A percentile compares a stretch with the other conserved stretches of the same genome.
Evolutionary conservation across 2,888 invertebrate species (phyloP).

Genomic region (Syritta pipiens): DNA sequence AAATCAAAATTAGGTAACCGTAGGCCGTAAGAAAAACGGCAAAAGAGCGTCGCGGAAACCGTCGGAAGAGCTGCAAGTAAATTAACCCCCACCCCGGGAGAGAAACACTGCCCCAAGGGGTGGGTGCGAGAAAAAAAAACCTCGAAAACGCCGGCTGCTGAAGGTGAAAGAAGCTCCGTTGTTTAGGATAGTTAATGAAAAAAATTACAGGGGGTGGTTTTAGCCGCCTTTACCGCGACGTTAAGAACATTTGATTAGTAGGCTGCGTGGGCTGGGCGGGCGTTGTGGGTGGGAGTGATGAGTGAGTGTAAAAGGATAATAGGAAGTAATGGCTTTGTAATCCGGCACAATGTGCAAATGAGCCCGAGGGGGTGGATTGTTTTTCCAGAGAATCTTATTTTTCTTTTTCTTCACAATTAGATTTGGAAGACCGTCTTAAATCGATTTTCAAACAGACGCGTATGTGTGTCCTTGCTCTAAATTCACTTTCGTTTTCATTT

Average conservation of each 20-base stretch:
- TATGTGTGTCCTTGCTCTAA: slow-evolving; percentile 41
- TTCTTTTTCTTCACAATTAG: too few species aligned
- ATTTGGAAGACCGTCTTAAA: too few species aligned
- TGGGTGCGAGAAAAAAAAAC: neutral
- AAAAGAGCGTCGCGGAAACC: slow-evolving; percentile 9
- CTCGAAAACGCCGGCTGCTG: neutral
- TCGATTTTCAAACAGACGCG: slow-evolving; percentile 32
- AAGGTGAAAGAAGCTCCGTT: slow-evolving; percentile 28
- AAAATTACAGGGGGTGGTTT: slow-evolving; percentile 48
- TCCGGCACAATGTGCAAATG: slow-evolving; percentile 51
- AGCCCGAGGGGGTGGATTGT: neutral
- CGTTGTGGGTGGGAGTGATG: slow-evolving; percentile 28
- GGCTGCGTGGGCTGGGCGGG: neutral
- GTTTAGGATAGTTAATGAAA: slow-evolving; percentile 59
- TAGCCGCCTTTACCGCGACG: slow-evolving; percentile 31
- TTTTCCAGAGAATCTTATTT: neutral
- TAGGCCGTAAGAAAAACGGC: slow-evolving; percentile 22
- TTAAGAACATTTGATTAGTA: slow-evolving; percentile 62
- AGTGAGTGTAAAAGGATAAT: slow-evolving; percentile 58
- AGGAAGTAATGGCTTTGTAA: slow-evolving; percentile 66
- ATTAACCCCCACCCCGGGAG: slow-evolving; percentile 50
- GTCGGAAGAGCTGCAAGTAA: slow-evolving; percentile 58
- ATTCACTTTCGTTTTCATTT: slow-evolving; percentile 41
- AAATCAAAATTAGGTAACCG: slow-evolving; percentile 65
- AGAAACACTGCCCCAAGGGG: neutral